Base-by-base conservation (phyloP, 2,113 vertebrate species). In the Camarhynchus parvulus region DNA sequence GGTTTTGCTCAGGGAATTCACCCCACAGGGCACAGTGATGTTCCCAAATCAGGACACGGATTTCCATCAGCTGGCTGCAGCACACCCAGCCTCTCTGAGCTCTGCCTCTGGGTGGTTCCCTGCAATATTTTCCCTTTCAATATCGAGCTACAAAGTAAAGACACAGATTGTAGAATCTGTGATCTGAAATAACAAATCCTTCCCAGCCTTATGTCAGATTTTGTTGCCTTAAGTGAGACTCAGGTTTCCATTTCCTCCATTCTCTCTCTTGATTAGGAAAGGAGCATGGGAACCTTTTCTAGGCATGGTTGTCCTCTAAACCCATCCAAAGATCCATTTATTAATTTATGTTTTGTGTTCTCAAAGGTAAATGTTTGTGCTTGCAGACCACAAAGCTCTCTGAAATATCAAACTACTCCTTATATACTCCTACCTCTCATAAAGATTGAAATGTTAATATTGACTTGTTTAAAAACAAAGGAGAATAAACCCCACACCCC, bases 331-430 rank as follows among this genome's bases (percentile, higher is more conserved):
- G 23, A 58, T n/a, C 83, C 39, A 47, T 55, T 73, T 35, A 35
- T 41, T 87, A 81, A 91, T 85, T 83, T 42, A 66, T 80, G 37
- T 82, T 42, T 63, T 95, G 49, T 88, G 11, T 47, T 70, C 91
- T 83, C 74, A 46, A 31, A 90, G 63, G 39, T 30, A 87, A 52
- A 46, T 59, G n/a, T 89, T 93, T 83, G 75, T 73, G 53, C 31
- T 49, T 80, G 59, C 88, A 64, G 49, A 88, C 33, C 64, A 83
- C 77, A 31, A 84, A 75, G 47, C 61, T 85, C 31, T 88, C 58
- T 83, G 59, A 80, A 92, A 89, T 94, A 72, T 84, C 82, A 64
- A 39, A 27, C 59, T 92, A 11, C 76, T 91, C 8, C 82, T 82
- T 27, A 16, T 9, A 2, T 80, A 22, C 50, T 17, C 46, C 62